Base-by-base conservation (phyloP, 2,888 invertebrate species). In the Lissocephala sabroskyi region DNA sequence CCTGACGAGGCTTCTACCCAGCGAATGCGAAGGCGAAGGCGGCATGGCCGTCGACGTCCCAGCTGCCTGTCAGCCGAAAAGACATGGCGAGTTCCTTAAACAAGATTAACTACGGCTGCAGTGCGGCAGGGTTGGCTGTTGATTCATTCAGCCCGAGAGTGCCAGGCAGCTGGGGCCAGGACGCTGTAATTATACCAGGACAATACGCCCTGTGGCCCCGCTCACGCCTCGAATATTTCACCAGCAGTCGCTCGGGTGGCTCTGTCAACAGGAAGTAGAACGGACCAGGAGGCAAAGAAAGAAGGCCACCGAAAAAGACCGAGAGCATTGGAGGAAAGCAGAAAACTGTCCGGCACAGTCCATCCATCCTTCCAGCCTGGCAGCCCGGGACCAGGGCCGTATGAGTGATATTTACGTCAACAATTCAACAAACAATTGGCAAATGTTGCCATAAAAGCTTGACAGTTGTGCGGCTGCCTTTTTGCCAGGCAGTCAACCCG, bases 361-460 rank as follows among this genome's bases (percentile, higher is more conserved):
- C 7, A 3, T 3, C 23, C 3, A 23, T 23, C 54, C 45, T 58
- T 54, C 43, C 59, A 45, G 16, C n/a, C n/a, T n/a, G n/a, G 11
- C n/a, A 39, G 9, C 41, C 40, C 40, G 19, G 19, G 52, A 46
- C 62, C 50, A 63, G n/a, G 52, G 47, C 56, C 54, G 55, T 56
- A 48, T 54, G 47, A 64, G 62, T 66, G 74, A 75, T 70, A 65
- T 62, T 59, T 59, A 61, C 66, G 74, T 70, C 70, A 70, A 73
- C 70, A 76, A 75, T 75, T 79, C 79, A 70, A 64, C 75, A 76
- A 79, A 79, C 79, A 79, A 75, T 79, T 79, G 74, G 66, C 77
- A 75, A 75, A 79, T 76, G 79, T 73, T 79, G 67, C 75, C 67
- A 76, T 79, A 73, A 75, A 74, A 60, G 59, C 70, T 60, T 70